Base-by-base conservation (phyloP, 2,888 invertebrate species). In the Caprella mutica region DNA sequence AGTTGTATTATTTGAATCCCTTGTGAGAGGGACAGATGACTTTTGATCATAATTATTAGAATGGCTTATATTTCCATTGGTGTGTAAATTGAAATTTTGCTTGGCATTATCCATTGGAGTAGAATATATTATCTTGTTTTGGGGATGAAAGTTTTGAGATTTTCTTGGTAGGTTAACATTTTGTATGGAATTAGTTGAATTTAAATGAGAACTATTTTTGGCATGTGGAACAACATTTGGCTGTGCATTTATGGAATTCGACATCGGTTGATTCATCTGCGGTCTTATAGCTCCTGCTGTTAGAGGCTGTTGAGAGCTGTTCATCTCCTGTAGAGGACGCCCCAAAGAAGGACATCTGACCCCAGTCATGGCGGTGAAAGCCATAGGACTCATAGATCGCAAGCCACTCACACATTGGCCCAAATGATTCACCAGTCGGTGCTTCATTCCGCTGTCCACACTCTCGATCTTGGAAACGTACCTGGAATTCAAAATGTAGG, bases 351-450 rank as follows among this genome's bases (percentile, higher is more conserved):
- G 35, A 3, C 48, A 40, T 27, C 48, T 52, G 9, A 60, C 59
- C 3, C 64, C 64, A 2, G 65, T 59, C 65, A 65, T 64, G 26
- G 65, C 65, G 1, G 65, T 59, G 55, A 65, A 65, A 17, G 59
- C 53, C 24, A 61, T 35, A 30, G 65, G 65, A 12, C 59, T 58
- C 61, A 63, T 65, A 55, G 62, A 40, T 17, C 58, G 42, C 17
- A 81, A 75, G 68, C 80, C 80, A 1, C 78, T 74, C n/a, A 80
- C 77, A 69, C 80, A 81, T 66, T 77, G 77, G 67, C 80, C 80
- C 66, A 81, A 69, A 68, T 81, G 81, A 35, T 79, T 74, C 3
- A 80, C 70, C 27, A 81, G 71, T 53, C 80, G 72, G 67, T 80
- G 80, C 58, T 79, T 77, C 17, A 80, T 76, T 1, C 78, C 78